phyloP scores from a whole-genome alignment of 2,797 vertebrate genomes.

The Bradypodion ventrale region DNA sequence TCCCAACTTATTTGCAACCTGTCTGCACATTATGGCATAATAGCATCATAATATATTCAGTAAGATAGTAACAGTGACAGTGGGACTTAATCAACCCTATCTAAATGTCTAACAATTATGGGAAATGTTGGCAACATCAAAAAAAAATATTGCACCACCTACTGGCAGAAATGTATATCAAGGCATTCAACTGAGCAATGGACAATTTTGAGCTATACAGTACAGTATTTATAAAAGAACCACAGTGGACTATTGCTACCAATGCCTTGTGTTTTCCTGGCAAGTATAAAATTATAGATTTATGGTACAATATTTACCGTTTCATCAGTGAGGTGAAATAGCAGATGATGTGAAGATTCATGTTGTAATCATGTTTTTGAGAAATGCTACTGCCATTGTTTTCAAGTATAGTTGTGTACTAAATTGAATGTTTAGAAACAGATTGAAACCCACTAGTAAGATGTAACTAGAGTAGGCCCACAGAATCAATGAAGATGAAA shows the following conservation, averaged over 20 bases:
- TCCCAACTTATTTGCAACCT: slow-evolving; percentile 1
- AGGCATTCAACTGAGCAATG: not conserved
- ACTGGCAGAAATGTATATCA: slow-evolving; percentile 1
- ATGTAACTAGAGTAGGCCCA: too few relatives aligned
- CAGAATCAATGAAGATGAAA: too few relatives aligned
- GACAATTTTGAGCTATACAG: not conserved
- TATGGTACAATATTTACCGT: slow-evolving; percentile 1
- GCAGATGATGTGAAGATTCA: not conserved
- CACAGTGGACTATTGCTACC: not conserved
- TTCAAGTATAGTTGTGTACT: not conserved
- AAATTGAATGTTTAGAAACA: not conserved
- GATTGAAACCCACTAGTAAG: too few relatives aligned
- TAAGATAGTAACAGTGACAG: not conserved
- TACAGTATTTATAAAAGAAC: slow-evolving; percentile 4
- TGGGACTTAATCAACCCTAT: not conserved
- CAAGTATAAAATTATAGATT: not conserved
- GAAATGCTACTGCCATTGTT: not conserved
- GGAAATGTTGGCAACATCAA: not conserved
- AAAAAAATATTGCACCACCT: slow-evolving; percentile 23
- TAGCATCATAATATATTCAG: slow-evolving; percentile 1
- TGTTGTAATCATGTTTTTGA: not conserved
- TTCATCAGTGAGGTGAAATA: slow-evolving; percentile 4
- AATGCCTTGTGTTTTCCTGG: not conserved
- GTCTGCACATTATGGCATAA: slow-evolving; percentile 6
- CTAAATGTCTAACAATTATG: not conserved